These are phyloP conservation scores for Acanthococcus lagerstroemiae DNA, from an alignment of 2,888 invertebrate species.

Conservation along the genomic window DNA sequence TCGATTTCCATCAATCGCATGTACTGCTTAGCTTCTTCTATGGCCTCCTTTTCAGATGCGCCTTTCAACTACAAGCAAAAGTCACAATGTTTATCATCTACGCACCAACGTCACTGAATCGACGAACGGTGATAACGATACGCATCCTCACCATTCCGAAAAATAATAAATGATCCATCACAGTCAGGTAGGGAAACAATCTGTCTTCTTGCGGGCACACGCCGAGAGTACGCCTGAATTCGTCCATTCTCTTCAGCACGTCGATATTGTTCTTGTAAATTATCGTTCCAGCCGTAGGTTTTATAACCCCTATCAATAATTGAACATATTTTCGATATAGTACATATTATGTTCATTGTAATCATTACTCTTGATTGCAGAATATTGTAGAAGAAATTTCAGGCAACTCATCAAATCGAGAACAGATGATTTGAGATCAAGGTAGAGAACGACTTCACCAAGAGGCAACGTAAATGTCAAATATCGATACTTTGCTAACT, in stretches of 20 bases:
- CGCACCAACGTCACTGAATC: constrained; percentile 33
- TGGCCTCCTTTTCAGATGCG: constrained; percentile 44
- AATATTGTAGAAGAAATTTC: too few species aligned
- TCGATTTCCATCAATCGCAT: constrained; percentile 53
- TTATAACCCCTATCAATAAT: constrained; percentile 43
- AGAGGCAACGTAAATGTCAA: too few species aligned
- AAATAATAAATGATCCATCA: constrained; percentile 71
- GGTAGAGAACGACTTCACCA: too few species aligned
- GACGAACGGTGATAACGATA: too few species aligned
- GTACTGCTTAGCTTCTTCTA: constrained; percentile 48
- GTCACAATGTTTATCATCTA: background rate
- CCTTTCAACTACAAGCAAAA: constrained; percentile 45
- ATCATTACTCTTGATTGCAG: too few species aligned
- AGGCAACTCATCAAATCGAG: too few species aligned
- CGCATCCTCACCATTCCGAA: constrained; percentile 48
- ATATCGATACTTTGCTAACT: too few species aligned
- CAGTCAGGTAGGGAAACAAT: constrained; percentile 70
- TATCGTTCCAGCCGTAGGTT: constrained; percentile 10
- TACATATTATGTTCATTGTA: too few species aligned
- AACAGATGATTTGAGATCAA: too few species aligned
- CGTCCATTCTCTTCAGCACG: constrained; percentile 53
- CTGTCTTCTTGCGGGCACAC: constrained; percentile 80
- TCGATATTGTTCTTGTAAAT: constrained; percentile 46
- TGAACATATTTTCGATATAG: constrained; percentile 52
- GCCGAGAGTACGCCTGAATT: constrained; percentile 64